Conservation (phyloP, 2,797 vertebrate genomes). For the Trichosurus vulpecula region DNA sequence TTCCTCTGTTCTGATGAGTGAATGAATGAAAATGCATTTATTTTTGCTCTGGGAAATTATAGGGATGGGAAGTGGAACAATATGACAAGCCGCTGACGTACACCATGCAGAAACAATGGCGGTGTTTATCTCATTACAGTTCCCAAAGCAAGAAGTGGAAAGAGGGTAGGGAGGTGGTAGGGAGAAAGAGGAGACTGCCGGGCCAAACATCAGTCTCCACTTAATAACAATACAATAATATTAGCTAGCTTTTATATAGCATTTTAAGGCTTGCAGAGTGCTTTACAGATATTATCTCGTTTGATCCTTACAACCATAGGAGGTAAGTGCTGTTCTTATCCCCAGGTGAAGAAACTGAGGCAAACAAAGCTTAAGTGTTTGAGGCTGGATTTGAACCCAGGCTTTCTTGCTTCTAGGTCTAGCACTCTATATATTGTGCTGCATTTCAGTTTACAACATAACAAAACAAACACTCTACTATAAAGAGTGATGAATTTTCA, state of each 20-base stretch:
- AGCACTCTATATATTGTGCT: background rate
- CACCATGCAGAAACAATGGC: background rate
- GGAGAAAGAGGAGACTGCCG: background rate
- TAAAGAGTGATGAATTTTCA: background rate
- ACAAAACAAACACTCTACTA: background rate
- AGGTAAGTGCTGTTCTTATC: background rate
- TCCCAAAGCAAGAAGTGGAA: background rate
- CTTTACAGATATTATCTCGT: background rate
- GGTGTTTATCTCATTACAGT: background rate
- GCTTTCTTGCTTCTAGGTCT: background rate
- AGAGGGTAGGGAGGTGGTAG: background rate
- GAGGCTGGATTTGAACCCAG: background rate
- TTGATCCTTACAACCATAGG: background rate
- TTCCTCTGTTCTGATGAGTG: background rate
- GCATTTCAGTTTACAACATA: background rate
- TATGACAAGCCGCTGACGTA: background rate
- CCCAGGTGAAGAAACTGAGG: too few species aligned
- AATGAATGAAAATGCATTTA: background rate
- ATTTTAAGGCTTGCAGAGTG: background rate
- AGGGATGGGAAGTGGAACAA: background rate
- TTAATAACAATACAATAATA: background rate
- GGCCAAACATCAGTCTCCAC: background rate
- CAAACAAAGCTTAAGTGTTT: background rate
- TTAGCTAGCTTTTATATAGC: background rate
- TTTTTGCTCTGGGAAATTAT: background rate